These are phyloP conservation scores for Proisotoma minuta DNA, from an alignment of 2,888 invertebrate genomes.

Conservation along the genomic window DNA sequence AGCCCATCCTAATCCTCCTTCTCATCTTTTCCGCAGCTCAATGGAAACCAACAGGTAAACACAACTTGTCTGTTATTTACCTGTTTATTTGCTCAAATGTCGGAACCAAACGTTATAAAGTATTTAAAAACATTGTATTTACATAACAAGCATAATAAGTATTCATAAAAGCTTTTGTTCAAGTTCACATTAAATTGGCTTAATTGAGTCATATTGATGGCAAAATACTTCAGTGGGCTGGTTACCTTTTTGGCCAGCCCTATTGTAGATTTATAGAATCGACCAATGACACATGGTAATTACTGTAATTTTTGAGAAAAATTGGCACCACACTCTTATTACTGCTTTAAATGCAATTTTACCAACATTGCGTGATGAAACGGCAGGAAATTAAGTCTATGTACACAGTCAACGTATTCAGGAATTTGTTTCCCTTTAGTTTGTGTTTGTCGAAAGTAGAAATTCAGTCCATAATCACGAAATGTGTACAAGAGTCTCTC, in stretches of 20 bases:
- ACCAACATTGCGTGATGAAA: not conserved
- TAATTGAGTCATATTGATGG: not conserved
- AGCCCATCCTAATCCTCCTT: slow-evolving; percentile 39
- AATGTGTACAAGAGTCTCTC: too few relatives aligned
- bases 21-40: slow-evolving; percentile 42
- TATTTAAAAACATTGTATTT: too few relatives aligned
- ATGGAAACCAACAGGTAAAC: slow-evolving; percentile 46
- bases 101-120: too few relatives aligned
- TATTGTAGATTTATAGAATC: not conserved
- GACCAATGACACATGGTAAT: not conserved
- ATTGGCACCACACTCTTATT: not conserved
- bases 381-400: not conserved
- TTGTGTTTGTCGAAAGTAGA: too few relatives aligned
- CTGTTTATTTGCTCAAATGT: too few relatives aligned
- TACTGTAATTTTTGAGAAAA: not conserved
- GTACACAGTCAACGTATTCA: not conserved
- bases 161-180: too few relatives aligned
- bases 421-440: not conserved
- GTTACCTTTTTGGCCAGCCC: not conserved
- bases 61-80: too few relatives aligned
- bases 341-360: not conserved
- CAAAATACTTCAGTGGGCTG: not conserved
- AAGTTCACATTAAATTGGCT: too few relatives aligned
- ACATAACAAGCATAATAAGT: too few relatives aligned
- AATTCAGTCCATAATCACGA: too few relatives aligned